Conservation (phyloP, 2,888 invertebrate species). For the Griposia aprilina region DNA sequence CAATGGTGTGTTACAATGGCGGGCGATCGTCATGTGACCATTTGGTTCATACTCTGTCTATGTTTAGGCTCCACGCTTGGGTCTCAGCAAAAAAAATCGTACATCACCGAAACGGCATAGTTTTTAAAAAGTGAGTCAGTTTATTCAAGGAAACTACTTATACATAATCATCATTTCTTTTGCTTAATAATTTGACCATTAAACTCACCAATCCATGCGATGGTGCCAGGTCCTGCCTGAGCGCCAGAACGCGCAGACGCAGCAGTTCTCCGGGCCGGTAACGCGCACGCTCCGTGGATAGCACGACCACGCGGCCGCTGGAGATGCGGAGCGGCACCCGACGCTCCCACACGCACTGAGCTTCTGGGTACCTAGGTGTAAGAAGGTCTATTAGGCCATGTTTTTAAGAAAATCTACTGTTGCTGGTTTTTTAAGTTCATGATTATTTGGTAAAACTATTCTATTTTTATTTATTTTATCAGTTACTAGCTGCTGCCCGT, state of each 20-base stretch:
- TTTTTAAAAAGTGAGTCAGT: background rate
- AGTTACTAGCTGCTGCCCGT: too few relatives aligned
- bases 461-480: background rate
- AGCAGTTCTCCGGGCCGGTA: conserved; percentile 91
- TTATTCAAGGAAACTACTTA: background rate
- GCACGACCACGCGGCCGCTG: conserved; percentile 86
- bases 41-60: background rate
- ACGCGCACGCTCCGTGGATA: conserved; percentile 91
- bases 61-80: background rate
- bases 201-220: conserved; percentile 87
- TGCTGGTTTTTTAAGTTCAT: background rate
- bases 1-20: background rate
- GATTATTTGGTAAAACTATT: background rate
- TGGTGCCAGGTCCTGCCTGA: conserved; percentile 90
- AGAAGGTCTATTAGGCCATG: background rate
- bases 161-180: background rate
- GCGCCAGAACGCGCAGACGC: conserved; percentile 88
- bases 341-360: conserved; percentile 80
- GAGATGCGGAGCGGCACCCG: conserved; percentile 87
- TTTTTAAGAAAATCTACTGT: background rate
- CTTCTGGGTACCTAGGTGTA: conserved; percentile 78
- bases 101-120: background rate
- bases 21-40: background rate
- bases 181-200: background rate
- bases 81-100: background rate